phyloP scores from a whole-genome alignment of 2,113 vertebrate genomes.

The Cyanoderma ruficeps region DNA sequence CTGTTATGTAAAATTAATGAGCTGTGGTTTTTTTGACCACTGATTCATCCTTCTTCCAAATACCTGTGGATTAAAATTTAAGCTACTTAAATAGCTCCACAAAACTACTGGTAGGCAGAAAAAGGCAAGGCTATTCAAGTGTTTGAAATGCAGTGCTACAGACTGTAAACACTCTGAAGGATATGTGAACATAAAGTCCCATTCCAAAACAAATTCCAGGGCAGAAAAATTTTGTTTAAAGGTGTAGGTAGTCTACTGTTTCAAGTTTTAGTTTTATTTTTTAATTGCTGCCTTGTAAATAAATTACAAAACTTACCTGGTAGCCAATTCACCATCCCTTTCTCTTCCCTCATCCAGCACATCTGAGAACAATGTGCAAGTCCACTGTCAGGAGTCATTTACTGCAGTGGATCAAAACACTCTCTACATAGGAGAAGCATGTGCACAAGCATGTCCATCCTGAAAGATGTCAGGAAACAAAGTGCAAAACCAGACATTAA shows the following conservation, averaged over 20 bases:
- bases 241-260: neutral
- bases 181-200: neutral
- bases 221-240: neutral
- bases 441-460: neutral
- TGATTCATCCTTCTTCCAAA: slow-evolving; percentile 30
- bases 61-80: slow-evolving; percentile 40
- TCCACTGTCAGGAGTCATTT: neutral
- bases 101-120: neutral
- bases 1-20: slow-evolving; percentile 25
- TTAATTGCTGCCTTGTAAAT: neutral
- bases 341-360: neutral
- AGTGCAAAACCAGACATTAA: neutral
- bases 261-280: neutral
- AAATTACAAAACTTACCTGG: neutral
- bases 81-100: slow-evolving; percentile 10
- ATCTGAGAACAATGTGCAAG: neutral
- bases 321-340: neutral
- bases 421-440: neutral
- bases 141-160: neutral
- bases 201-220: neutral
- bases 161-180: neutral
- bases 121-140: neutral
- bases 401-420: neutral
- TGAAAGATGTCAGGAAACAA: neutral
- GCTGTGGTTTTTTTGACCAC: neutral